Evolutionary conservation across 2,113 vertebrate species (phyloP), one percentile per base, ranked within the genome.

Genomic region (Malurus alboscapulatus): DNA sequence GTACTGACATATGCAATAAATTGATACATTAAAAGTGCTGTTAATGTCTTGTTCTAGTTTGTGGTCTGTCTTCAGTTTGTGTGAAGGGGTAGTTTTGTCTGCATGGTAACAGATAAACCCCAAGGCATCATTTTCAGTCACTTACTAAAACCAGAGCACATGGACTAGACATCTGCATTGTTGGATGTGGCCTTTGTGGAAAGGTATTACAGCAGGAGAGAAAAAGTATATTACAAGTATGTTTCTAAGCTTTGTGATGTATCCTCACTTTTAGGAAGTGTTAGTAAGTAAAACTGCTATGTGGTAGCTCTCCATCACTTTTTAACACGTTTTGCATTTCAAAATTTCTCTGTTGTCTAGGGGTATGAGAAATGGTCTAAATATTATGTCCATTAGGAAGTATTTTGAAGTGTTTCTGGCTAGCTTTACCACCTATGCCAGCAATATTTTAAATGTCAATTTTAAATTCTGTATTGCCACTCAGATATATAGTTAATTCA

Each of bases 1-100:
- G 98, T 99, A 98, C 97, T 97, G 98, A 98, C 97, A 99, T 98
- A 98, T 98, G 98, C 98, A 99, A 99, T 99, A 99, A 99, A 98
- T 98, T 98, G 97, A 97, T 98, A 98, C 96, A 96, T 97, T 97
- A 57, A 97, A 98, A 94, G 84, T 97, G 94, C 63, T 94, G 91
- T 78, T 93, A 94, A 95, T 95, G 95, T 95, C 87, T 96, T 96
- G 36, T 87, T 88, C 48, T 81, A 79, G 62, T 96, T 90, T 96
- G 77, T 96, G 71, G 27, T 66, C 29, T 91, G 57, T 84, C 62
- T 95, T 73, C 27, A 25, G 40, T 53, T 32, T 69, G 51, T 83
- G 30, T 77, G 14, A 62, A 38, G n/a, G 32, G 14, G 14, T 77
- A 29, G n/a, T 90, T 90, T 66, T 82, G 40, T 71, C 26, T 73